These are phyloP conservation scores for Tragelaphus buxtoni DNA, from an alignment of 2,113 vertebrate genomes.

Conservation along the genomic window DNA sequence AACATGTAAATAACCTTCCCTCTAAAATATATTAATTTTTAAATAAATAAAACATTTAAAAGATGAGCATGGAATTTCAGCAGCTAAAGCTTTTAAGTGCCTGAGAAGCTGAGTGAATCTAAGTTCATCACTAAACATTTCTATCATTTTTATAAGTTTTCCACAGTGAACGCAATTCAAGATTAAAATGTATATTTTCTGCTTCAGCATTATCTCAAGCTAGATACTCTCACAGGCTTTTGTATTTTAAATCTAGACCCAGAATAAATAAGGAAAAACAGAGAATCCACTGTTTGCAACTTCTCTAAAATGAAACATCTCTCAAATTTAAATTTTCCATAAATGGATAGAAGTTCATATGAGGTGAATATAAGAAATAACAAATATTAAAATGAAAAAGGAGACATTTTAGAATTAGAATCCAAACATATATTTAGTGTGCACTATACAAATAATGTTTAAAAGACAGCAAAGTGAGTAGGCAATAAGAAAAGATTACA, in stretches of 20 bases:
- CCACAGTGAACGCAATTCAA: neutral
- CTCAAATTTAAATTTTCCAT: neutral
- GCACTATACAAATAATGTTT: neutral
- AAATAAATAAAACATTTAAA: slow-evolving; percentile 22
- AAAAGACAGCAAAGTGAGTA: neutral
- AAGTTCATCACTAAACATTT: neutral
- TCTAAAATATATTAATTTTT: neutral
- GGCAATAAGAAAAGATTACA: neutral
- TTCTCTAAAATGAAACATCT: neutral
- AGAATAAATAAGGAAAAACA: neutral
- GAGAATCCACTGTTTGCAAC: neutral
- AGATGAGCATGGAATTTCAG: neutral
- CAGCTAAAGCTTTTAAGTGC: neutral
- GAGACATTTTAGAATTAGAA: neutral
- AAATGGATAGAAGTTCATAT: neutral
- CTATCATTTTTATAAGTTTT: neutral
- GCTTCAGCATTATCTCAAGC: neutral
- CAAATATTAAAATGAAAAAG: neutral
- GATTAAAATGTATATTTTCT: neutral
- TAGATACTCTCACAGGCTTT: neutral
- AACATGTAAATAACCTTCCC: neutral
- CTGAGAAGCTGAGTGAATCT: neutral
- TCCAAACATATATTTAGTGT: neutral
- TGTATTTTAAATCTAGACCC: neutral
- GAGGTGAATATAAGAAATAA: neutral